These are phyloP conservation scores for Neogale vison DNA, from an alignment of 2,113 vertebrate species.

Conservation along the genomic window DNA sequence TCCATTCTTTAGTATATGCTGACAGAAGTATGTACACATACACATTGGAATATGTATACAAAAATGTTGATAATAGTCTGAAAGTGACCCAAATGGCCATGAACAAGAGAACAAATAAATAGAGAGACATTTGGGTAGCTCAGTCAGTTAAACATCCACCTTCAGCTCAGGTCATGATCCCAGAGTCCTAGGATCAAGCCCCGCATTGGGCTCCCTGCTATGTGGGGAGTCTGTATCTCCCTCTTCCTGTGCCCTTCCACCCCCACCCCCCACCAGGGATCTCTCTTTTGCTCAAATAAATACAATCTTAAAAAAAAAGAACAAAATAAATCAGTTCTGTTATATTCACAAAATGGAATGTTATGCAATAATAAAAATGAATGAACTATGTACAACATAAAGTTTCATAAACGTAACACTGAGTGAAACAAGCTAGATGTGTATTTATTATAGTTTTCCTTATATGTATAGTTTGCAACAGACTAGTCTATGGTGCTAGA, in stretches of 20 bases:
- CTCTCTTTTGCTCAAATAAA: no score
- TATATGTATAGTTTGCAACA: neutral
- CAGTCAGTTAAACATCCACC: neutral
- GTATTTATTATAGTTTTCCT: neutral
- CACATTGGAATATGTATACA: neutral
- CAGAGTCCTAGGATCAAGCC: neutral
- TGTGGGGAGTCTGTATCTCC: no score
- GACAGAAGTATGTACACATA: neutral
- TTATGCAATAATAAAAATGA: neutral
- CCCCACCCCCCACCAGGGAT: no score
- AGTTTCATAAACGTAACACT: neutral
- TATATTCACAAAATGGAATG: neutral
- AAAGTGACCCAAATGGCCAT: neutral
- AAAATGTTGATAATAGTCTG: constrained; percentile 18
- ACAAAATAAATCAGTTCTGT: neutral
- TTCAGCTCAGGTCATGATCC: neutral
- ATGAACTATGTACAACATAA: neutral
- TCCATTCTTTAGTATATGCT: neutral
- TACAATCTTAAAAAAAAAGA: no score
- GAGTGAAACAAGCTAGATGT: neutral
- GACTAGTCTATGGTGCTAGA: neutral
- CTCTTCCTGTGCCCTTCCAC: no score
- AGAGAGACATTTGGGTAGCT: neutral
- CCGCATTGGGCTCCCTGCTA: no score
- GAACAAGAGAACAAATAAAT: neutral